Conservation (phyloP, 2,888 invertebrate genomes). For the Dynastes grantii region DNA sequence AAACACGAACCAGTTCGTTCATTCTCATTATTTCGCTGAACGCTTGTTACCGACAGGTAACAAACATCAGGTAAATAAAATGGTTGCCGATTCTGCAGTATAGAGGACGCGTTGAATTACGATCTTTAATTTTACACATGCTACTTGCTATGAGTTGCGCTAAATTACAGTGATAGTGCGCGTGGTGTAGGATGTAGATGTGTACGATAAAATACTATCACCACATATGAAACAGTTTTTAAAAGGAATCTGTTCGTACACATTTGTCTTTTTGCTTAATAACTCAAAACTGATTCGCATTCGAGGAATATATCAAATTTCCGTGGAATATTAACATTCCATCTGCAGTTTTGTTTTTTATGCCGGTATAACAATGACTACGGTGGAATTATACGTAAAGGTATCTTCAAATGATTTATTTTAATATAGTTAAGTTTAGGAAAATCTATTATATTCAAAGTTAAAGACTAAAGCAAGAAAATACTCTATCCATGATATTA, state of each 20-base stretch:
- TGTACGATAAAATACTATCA: slow-evolving; percentile 43
- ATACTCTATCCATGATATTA: neutral
- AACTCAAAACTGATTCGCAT: slow-evolving; percentile 16
- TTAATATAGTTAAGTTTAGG: neutral
- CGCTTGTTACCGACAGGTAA: neutral
- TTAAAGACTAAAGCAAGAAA: neutral
- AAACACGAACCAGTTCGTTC: neutral
- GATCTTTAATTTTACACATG: slow-evolving; percentile 65
- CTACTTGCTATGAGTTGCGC: slow-evolving; percentile 56
- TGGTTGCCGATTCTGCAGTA: too few relatives aligned
- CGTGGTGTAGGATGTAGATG: slow-evolving; percentile 58
- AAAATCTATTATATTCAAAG: neutral
- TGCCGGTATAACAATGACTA: slow-evolving; percentile 50
- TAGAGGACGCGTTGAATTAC: slow-evolving; percentile 31
- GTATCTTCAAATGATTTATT: slow-evolving; percentile 38
- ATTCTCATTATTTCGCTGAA: neutral
- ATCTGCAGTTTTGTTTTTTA: slow-evolving; percentile 34
- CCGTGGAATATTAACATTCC: slow-evolving; percentile 12
- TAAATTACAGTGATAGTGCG: slow-evolving; percentile 53
- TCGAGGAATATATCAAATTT: neutral
- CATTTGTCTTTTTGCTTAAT: neutral
- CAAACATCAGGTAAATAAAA: neutral
- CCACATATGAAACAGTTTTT: slow-evolving; percentile 32
- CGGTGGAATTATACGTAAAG: slow-evolving; percentile 50
- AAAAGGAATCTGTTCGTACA: slow-evolving; percentile 36